Evolutionary conservation across 2,888 invertebrate species (phyloP).

Genomic region (Orthonevra nobilis): DNA sequence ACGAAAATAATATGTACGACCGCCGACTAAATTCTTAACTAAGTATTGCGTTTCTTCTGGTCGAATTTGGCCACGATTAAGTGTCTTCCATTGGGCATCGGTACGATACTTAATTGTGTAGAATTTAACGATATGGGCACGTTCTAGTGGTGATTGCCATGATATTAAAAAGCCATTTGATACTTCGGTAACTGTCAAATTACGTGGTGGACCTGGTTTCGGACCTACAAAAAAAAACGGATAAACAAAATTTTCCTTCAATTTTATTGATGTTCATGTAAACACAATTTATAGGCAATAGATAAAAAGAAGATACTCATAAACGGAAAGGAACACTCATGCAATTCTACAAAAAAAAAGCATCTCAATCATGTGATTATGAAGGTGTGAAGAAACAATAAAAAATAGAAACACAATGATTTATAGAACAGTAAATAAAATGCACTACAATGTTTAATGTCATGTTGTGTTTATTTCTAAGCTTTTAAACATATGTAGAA

Average conservation of each 20-base stretch:
- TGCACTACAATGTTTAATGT: no score
- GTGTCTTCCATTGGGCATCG: conserved; percentile 93
- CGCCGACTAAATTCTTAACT: conserved; percentile 95
- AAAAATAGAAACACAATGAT: no score
- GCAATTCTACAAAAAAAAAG: no score
- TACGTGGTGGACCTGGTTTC: conserved; percentile 93
- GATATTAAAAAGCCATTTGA: conserved; percentile 94
- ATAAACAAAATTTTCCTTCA: no score
- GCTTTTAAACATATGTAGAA: no score
- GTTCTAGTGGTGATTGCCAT: conserved; percentile 92
- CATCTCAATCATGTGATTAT: no score
- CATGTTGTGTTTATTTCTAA: no score
- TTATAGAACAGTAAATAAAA: no score
- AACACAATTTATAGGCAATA: neutral
- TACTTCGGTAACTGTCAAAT: conserved; percentile 93
- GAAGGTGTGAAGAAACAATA: no score
- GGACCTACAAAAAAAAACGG: conserved; percentile 87
- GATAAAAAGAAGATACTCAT: neutral
- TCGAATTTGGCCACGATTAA: conserved; percentile 92
- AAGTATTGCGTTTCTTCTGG: conserved; percentile 94
- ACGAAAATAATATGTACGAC: conserved; percentile 94
- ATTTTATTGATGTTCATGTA: neutral
- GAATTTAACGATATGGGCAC: conserved; percentile 90
- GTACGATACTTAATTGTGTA: conserved; percentile 96
- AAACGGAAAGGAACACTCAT: no score